These are phyloP conservation scores for Ctenopoma multispine DNA, from an alignment of 2,797 vertebrate species.

Conservation along the genomic window DNA sequence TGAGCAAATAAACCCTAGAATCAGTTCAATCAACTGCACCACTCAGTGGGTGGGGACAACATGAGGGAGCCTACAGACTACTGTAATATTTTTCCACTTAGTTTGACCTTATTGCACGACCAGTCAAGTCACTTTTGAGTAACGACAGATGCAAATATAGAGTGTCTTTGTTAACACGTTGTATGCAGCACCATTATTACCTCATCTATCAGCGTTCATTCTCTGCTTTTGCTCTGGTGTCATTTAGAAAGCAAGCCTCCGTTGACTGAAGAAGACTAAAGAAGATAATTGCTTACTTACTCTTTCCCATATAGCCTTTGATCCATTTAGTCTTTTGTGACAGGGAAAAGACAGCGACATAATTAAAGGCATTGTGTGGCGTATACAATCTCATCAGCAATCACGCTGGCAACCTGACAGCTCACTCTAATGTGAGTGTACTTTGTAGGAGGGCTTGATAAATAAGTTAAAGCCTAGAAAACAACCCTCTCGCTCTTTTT, in stretches of 20 bases:
- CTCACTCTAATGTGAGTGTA: constrained; percentile 69
- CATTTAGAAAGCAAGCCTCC: constrained; percentile 40
- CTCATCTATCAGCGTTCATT: constrained; percentile 48
- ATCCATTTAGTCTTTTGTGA: constrained; percentile 78
- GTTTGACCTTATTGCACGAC: constrained; percentile 20
- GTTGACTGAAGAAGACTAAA: constrained; percentile 76
- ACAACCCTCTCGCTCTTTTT: constrained; percentile 54
- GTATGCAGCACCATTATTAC: constrained; percentile 48
- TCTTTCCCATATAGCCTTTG: constrained; percentile 74
- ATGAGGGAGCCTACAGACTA: constrained; percentile 3
- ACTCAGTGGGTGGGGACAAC: constrained; percentile 14
- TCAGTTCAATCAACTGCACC: constrained; percentile 17
- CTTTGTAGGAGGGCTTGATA: constrained; percentile 61
- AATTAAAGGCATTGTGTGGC: constrained; percentile 79
- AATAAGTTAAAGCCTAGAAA: constrained; percentile 75
- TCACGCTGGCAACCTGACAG: constrained; percentile 70
- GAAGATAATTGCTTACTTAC: constrained; percentile 79
- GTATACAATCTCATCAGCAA: constrained; percentile 64
- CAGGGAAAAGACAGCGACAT: constrained; percentile 72
- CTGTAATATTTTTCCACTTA: constrained; percentile 6
- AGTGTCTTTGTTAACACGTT: constrained; percentile 39
- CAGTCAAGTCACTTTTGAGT: constrained; percentile 40
- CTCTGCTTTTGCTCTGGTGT: constrained; percentile 33
- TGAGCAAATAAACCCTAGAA: neutral
- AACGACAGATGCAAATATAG: constrained; percentile 29